Evolutionary conservation across 1,140 invertebrate genomes (phyloP), one percentile per base, ranked within the genome.

Genomic region (Drosophila lacertosa): DNA sequence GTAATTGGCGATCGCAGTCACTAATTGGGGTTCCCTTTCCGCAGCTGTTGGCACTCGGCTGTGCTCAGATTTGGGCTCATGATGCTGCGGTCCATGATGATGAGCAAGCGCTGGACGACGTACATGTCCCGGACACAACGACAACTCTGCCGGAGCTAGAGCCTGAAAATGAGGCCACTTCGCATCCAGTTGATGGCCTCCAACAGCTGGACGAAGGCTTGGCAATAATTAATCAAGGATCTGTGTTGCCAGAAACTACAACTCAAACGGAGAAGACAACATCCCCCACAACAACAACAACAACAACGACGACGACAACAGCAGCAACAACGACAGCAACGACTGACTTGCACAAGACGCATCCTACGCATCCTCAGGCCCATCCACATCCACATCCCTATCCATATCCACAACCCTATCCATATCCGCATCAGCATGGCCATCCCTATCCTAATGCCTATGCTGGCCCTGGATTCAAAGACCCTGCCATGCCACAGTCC

Each of bases 41-140:
- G 45, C 7, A 86, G 69, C 44, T 81, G 7, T 24, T 84, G 77
- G 68, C 57, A 13, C 24, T 86, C 18, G 29, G 59, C 40, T 55
- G 40, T 10, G 0, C 4, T n/a, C 5, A 18, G 7, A 45, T 16
- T 15, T 47, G 47, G 2, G 64, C 73, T 26, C 35, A 59, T 9
- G 68, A 81, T 20, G 55, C 50, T 10, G 62, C 29, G 29, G 29
- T 32, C 60, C 5, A 55, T 40, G 0, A 51, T 2, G 71, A 79
- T 5, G 67, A 66, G 22, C 26, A 77, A 13, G 42, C 63, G 4
- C 20, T 58, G 10, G 79, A 84, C 24, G 71, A 84, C 3, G 13
- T 18, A 1, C 33, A 77, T 2, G 6, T 15, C 7, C 42, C 40
- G 63, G 47, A 6, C 20, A 4, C 63, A 9, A 77, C 77, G 1